Evolutionary conservation across 2,888 invertebrate species (phyloP).

Genomic region (Patella caerulea): DNA sequence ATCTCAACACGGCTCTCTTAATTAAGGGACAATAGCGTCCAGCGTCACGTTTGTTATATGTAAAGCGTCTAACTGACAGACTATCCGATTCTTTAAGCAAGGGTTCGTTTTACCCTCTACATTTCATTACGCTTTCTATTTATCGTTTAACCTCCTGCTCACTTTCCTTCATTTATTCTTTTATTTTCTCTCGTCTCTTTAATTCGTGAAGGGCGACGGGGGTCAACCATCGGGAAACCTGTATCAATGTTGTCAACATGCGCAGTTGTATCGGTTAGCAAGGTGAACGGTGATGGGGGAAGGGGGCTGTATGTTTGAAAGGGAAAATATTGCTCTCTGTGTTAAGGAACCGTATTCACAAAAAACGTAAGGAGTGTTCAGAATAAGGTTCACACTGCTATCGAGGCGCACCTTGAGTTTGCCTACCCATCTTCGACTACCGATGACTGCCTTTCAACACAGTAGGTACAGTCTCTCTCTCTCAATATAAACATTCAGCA

Average conservation of each 20-base stretch:
- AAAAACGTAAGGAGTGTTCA: too few relatives aligned
- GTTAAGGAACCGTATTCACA: constrained; percentile 1
- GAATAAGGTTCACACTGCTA: too few relatives aligned
- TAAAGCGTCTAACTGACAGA: too few relatives aligned
- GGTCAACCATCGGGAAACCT: constrained; percentile 3
- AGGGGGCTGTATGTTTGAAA: constrained; percentile 20
- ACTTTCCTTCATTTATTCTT: not conserved
- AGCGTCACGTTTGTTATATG: too few relatives aligned
- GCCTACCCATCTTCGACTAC: too few relatives aligned
- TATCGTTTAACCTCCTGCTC: not conserved
- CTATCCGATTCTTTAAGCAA: too few relatives aligned
- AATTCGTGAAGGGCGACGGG: not conserved
- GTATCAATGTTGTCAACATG: not conserved
- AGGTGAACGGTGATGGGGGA: constrained; percentile 7
- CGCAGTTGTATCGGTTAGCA: not conserved
- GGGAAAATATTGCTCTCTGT: constrained; percentile 23
- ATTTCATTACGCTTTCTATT: not conserved
- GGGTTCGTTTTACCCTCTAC: too few relatives aligned
- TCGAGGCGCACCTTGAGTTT: too few relatives aligned
- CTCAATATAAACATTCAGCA: too few relatives aligned
- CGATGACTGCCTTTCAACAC: too few relatives aligned
- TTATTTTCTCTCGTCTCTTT: constrained; percentile 8
- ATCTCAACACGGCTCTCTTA: not conserved
- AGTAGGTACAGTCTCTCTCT: too few relatives aligned
- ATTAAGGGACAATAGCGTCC: too few relatives aligned